Evolutionary conservation across 1,140 invertebrate species (phyloP), one percentile per base, ranked within the genome.

Genomic region (Caligus rogercresseyi): DNA sequence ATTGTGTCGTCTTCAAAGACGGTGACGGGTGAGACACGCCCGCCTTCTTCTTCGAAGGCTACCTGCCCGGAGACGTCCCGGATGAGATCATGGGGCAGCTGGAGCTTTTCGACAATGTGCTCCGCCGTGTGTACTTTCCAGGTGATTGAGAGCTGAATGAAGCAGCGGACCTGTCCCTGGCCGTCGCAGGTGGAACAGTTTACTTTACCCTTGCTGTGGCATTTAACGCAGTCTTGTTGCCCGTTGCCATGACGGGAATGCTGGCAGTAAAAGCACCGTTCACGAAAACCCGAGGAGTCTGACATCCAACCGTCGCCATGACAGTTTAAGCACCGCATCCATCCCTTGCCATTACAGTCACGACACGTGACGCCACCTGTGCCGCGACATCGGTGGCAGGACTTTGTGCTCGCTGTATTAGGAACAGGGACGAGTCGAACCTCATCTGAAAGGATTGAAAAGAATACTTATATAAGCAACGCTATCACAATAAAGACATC

Each of bases 361-460:
- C 68, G 67, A 69, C 79, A 80, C n/a, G 70, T 69, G 4, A 77
- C 69, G 20, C 71, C 72, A 1, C 79, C 79, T 4, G 71, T 70
- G 0, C 76, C 76, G 61, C 71, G 70, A 67, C 79, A 80, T 3
- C 72, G 68, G 68, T 80, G 78, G 68, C 79, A 80, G 0, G 74
- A 70, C 67, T 79, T 80, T 14, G 79, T 71, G 4, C 74, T 76
- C 1, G 77, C 74, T 15, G 80, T 81, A 67, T 80, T 77, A 21
- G 80, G 80, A 15, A 62, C 24, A 15, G 60, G 24, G 18, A 63
- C 25, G 13, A 63, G 21, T 55, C 61, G 52, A 1, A 63, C 61
- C 25, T 63, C 61, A 25, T 63, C 61, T 43, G 31, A n/a, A n/a
- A n/a, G n/a, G n/a, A n/a, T n/a, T n/a, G 16, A 13, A 51, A n/a